These are phyloP conservation scores for Phrixothrix hirtus DNA, from an alignment of 2,888 invertebrate species.

Conservation along the genomic window DNA sequence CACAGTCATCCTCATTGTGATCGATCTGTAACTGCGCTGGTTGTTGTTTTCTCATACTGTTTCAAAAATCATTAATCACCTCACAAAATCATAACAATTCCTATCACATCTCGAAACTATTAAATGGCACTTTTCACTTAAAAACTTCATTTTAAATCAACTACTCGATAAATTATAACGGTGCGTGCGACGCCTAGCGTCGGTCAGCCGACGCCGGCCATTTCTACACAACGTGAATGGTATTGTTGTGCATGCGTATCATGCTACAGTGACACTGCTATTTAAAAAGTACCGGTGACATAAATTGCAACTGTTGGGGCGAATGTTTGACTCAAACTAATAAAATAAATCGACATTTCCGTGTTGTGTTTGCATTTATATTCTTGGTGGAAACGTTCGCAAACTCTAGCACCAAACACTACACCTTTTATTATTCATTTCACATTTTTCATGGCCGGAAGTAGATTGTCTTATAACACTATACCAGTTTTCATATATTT, in stretches of 20 bases:
- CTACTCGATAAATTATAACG: conserved; percentile 41
- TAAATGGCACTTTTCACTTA: conserved; percentile 10
- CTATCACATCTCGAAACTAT: conserved; percentile 17
- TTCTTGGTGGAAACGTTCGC: background rate
- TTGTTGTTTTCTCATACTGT: conserved; percentile 29
- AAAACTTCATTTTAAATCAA: conserved; percentile 38
- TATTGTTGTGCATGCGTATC: conserved; percentile 2
- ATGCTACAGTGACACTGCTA: background rate
- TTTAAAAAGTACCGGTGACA: background rate
- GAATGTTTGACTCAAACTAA: background rate
- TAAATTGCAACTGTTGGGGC: background rate
- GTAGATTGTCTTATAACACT: background rate
- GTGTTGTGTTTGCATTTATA: background rate
- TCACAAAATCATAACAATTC: conserved; percentile 10
- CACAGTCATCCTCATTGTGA: conserved; percentile 60
- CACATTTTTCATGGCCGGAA: background rate
- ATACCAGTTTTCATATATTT: too few species aligned
- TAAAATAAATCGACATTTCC: background rate
- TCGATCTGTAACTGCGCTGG: conserved; percentile 51
- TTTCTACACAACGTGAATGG: conserved; percentile 16
- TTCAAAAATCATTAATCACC: conserved; percentile 14
- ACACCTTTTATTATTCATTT: background rate
- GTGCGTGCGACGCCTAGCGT: conserved; percentile 38
- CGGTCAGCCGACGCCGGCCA: conserved; percentile 42
- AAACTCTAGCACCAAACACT: background rate